These are phyloP conservation scores for Dasypogon diadema DNA, from an alignment of 2,888 invertebrate genomes.

Conservation along the genomic window DNA sequence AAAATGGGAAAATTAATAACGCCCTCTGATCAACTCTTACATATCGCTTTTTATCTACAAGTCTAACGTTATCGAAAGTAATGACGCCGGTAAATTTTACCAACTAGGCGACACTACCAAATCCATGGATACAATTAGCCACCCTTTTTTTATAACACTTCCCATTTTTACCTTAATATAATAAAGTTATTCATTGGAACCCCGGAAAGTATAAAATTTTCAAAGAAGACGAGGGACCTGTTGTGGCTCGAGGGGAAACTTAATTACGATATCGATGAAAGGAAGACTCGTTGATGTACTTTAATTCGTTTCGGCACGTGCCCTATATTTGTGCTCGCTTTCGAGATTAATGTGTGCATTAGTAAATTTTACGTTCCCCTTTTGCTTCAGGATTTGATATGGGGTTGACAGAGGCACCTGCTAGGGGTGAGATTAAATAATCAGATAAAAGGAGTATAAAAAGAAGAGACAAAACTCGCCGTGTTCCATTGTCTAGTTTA, in stretches of 20 bases:
- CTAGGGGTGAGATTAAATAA: constrained; percentile 45
- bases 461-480: constrained; percentile 20
- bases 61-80: too few relatives aligned
- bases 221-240: constrained; percentile 9
- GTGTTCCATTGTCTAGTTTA: constrained; percentile 25
- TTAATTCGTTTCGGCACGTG: constrained; percentile 50
- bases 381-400: constrained; percentile 27
- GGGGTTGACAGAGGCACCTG: constrained; percentile 51
- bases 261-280: constrained; percentile 56
- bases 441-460: constrained; percentile 38
- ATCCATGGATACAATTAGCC: too few relatives aligned
- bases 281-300: constrained; percentile 48
- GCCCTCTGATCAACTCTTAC: too few relatives aligned
- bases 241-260: constrained; percentile 53
- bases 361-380: constrained; percentile 66
- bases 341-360: constrained; percentile 67
- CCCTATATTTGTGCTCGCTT: constrained; percentile 44
- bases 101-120: too few relatives aligned
- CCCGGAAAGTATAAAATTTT: neutral
- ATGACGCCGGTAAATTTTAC: too few relatives aligned
- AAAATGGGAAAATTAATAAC: too few relatives aligned
- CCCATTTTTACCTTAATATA: too few relatives aligned
- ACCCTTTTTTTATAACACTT: too few relatives aligned
- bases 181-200: neutral
- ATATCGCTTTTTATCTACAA: too few relatives aligned